These are phyloP conservation scores for Acanthurus tractus DNA, from an alignment of 2,797 vertebrate genomes.

Conservation along the genomic window DNA sequence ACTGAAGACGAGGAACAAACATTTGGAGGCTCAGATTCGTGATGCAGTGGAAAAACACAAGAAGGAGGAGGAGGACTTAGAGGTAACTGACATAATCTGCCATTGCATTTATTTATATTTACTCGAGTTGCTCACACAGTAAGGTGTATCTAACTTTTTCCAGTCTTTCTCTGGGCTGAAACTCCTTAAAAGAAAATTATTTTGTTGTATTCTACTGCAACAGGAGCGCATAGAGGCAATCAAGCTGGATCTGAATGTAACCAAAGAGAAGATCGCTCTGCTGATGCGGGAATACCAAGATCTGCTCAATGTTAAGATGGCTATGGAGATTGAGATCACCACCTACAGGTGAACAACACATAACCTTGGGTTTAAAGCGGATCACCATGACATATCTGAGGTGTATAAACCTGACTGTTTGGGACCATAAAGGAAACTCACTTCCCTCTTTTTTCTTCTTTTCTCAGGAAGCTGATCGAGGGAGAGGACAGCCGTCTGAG, in stretches of 20 bases:
- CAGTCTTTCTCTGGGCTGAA: neutral
- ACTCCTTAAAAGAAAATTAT: neutral
- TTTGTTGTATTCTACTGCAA: slow-evolving; percentile 11
- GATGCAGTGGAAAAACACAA: slow-evolving; percentile 74
- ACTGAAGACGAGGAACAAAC: slow-evolving; percentile 80
- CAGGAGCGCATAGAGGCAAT: slow-evolving; percentile 77
- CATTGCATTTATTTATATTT: neutral
- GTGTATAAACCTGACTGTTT: too few species aligned
- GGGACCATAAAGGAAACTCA: too few species aligned
- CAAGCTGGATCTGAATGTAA: slow-evolving; percentile 80
- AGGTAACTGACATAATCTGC: slow-evolving; percentile 51
- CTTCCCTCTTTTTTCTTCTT: neutral
- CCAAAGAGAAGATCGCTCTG: slow-evolving; percentile 86
- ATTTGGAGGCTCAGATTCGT: slow-evolving; percentile 77
- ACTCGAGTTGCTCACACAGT: neutral
- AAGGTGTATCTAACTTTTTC: neutral
- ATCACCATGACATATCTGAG: too few species aligned
- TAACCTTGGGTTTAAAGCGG: neutral
- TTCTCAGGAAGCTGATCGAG: slow-evolving; percentile 85
- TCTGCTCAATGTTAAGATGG: slow-evolving; percentile 87
- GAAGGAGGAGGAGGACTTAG: slow-evolving; percentile 67
- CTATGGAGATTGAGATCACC: slow-evolving; percentile 87
- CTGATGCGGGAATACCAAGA: slow-evolving; percentile 87
- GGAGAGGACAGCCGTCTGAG: slow-evolving; percentile 84
- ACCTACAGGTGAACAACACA: slow-evolving; percentile 85